phyloP scores from a whole-genome alignment of 2,888 invertebrate species.

The Scaptomyza reducta region DNA sequence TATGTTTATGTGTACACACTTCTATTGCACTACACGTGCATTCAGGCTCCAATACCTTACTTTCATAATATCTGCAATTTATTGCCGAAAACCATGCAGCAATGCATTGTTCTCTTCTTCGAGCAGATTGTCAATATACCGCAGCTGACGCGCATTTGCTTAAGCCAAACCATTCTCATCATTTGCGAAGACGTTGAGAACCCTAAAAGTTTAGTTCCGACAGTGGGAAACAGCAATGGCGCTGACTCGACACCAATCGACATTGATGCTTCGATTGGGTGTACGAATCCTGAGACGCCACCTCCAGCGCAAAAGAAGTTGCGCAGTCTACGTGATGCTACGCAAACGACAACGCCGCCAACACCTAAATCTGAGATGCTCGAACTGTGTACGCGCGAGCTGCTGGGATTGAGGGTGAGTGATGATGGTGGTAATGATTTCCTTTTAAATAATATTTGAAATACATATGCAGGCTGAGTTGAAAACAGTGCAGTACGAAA shows the following conservation, averaged over 20 bases:
- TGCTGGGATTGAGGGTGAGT: conserved; percentile 76
- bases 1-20: conserved; percentile 82
- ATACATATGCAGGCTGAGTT: conserved; percentile 70
- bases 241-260: neutral
- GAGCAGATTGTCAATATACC: conserved; percentile 64
- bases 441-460: neutral
- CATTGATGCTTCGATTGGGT: conserved; percentile 6
- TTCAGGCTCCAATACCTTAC: conserved; percentile 69
- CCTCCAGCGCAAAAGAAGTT: neutral
- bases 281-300: neutral
- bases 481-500: conserved; percentile 82
- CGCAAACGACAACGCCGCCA: conserved; percentile 10
- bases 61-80: conserved; percentile 81
- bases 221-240: neutral
- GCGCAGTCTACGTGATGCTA: neutral
- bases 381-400: conserved; percentile 79
- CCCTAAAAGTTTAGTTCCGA: neutral
- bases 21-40: conserved; percentile 82
- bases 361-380: conserved; percentile 72
- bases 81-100: conserved; percentile 73
- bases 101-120: conserved; percentile 77
- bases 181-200: conserved; percentile 17
- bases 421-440: neutral
- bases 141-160: conserved; percentile 59
- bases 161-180: conserved; percentile 72